Evolutionary conservation across 2,888 invertebrate genomes (phyloP).

Genomic region (Pardosa pseudoannulata): DNA sequence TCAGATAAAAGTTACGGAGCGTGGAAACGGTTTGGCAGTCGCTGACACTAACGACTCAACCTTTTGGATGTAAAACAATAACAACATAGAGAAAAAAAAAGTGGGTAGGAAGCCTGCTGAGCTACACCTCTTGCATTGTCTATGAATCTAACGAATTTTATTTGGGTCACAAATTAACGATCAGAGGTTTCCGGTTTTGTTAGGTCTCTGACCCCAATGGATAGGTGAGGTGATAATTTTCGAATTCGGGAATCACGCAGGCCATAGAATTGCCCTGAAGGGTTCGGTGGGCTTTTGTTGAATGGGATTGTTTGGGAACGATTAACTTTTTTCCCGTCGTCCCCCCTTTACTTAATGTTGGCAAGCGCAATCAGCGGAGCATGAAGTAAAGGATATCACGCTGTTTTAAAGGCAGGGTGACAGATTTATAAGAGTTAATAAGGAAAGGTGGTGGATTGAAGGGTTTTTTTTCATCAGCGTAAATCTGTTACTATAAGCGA

Average conservation of each 20-base stretch:
- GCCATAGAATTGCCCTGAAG: neutral
- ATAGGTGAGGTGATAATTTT: neutral
- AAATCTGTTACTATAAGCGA: no score
- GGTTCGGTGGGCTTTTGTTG: slow-evolving; percentile 3
- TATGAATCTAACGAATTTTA: slow-evolving; percentile 7
- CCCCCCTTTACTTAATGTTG: neutral
- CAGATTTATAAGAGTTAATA: neutral
- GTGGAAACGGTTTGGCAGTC: neutral
- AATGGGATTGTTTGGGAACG: neutral
- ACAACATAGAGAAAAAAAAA: neutral
- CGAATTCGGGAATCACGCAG: slow-evolving; percentile 5
- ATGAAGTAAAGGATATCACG: neutral
- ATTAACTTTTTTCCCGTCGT: neutral
- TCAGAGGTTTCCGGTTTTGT: neutral
- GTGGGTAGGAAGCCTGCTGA: neutral
- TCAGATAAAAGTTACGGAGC: neutral
- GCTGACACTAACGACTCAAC: slow-evolving; percentile 9
- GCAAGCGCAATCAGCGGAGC: neutral
- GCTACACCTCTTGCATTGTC: slow-evolving; percentile 2
- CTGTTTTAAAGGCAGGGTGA: neutral
- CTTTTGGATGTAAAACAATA: neutral
- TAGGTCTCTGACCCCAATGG: slow-evolving; percentile 10
- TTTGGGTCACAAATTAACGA: slow-evolving; percentile 17
- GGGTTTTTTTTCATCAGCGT: no score
- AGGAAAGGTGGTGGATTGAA: neutral